Base-by-base conservation (phyloP, 53 echinoderm and acorn worm species). In the Temnopleurus reevesii region DNA sequence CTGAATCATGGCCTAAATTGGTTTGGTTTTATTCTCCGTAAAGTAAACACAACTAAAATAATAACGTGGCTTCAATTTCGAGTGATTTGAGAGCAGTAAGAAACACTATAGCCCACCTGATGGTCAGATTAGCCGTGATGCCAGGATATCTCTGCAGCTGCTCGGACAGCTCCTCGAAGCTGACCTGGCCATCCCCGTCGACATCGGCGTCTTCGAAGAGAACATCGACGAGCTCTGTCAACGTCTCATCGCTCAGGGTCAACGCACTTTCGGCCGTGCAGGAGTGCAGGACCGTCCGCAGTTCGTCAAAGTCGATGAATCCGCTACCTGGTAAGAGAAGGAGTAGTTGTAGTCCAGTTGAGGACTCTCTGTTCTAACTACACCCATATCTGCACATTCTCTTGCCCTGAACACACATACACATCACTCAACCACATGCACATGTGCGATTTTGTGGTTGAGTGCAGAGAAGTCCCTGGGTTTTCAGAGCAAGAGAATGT, bases 211-310 rank as follows among this genome's bases (percentile, higher is more conserved):
- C 96, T 25, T 95, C 92, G 38, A 95, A 96, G 43, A 96, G 59
- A 13, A 96, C 89, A 47, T 93, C 91, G 21, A 95, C 95, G 17
- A 96, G 90, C 34, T 95, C 96, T 7, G 81, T 57, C 57, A 96
- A 55, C 0, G 91, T 95, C 29, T 95, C 94, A 15, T 96, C 95
- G 36, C 93, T 89, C 0, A 95, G 93, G 45, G 91, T 92, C 45
- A 96, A 77, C 33, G 93, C 94, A 84, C 93, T 95, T 66, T 96
- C 96, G 3, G 92, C 95, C 55, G 93, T 95, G 80, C 96, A 96
- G 1, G 93, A 96, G 38, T 89, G 81, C 30, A 96, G 86, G 3
- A 96, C 95, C 25, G 95, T 96, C 53, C 90, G 89, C 4, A 96
- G 90, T 76, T 96, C 96, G 13, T 81, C 86, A 77, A 92, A 93